phyloP scores from a whole-genome alignment of 2,888 invertebrate species.

The Amphimallon solstitiale region DNA sequence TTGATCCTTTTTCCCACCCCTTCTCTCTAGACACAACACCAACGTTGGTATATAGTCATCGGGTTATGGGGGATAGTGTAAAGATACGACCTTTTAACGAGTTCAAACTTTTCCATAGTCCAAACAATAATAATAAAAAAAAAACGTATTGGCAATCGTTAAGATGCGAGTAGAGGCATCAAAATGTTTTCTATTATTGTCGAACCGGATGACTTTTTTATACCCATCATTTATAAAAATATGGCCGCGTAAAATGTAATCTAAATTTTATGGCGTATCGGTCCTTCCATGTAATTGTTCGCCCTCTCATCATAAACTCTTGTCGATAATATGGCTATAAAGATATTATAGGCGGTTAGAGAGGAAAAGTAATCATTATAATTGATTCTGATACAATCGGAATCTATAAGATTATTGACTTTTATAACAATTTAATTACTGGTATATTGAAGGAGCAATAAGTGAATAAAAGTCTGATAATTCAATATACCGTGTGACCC shows the following conservation, averaged over 20 bases:
- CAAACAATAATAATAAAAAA: slow-evolving; percentile 44
- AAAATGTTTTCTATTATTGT: slow-evolving; percentile 24
- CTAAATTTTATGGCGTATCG: slow-evolving; percentile 16
- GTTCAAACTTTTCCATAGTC: slow-evolving; percentile 47
- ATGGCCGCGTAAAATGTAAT: slow-evolving; percentile 9
- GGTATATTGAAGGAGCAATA: background rate
- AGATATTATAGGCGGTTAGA: too few relatives aligned
- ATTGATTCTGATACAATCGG: too few relatives aligned
- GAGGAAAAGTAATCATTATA: too few relatives aligned
- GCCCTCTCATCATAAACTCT: background rate
- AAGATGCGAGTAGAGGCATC: slow-evolving; percentile 4
- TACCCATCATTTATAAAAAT: background rate
- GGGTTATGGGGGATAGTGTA: slow-evolving; percentile 30
- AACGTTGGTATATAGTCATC: background rate
- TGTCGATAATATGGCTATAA: slow-evolving; percentile 3
- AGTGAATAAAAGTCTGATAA: background rate
- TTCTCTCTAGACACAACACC: background rate
- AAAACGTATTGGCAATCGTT: slow-evolving; percentile 34
- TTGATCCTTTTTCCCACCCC: slow-evolving; percentile 44
- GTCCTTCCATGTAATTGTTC: slow-evolving; percentile 14
- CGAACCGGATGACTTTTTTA: slow-evolving; percentile 16
- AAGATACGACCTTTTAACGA: slow-evolving; percentile 50
- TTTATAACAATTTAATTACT: too few relatives aligned
- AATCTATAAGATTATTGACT: too few relatives aligned
- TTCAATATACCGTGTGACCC: too few relatives aligned